Evolutionary conservation across 2,888 invertebrate genomes (phyloP).

Genomic region (Perithous albicinctus): DNA sequence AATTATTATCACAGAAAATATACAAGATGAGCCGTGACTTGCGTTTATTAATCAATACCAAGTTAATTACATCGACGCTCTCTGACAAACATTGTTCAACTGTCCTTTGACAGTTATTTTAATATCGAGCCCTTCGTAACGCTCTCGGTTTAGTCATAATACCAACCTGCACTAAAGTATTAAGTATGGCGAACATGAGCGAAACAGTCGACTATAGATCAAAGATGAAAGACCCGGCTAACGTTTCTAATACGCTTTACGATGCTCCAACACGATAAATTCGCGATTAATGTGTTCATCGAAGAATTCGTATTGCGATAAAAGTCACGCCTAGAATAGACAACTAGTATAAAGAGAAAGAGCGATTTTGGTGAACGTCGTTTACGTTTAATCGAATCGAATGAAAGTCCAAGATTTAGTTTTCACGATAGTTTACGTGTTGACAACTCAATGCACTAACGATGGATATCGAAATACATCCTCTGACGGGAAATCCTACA

Average conservation of each 20-base stretch:
- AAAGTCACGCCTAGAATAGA: neutral
- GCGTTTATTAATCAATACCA: neutral
- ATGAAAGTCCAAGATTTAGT: slow-evolving; percentile 12
- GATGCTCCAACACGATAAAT: slow-evolving; percentile 50
- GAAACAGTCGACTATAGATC: slow-evolving; percentile 11
- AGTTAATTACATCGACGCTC: neutral
- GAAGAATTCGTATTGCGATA: slow-evolving; percentile 67
- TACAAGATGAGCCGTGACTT: neutral
- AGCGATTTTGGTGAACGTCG: neutral
- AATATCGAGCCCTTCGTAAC: too few species aligned
- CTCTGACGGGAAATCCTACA: slow-evolving; percentile 89
- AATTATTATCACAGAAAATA: neutral
- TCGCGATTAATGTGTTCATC: slow-evolving; percentile 56
- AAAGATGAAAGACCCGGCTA: slow-evolving; percentile 53
- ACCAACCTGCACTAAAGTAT: neutral
- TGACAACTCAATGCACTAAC: slow-evolving; percentile 4
- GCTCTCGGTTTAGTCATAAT: neutral
- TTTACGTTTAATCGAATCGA: neutral
- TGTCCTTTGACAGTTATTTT: neutral
- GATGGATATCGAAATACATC: slow-evolving; percentile 86
- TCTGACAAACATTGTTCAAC: neutral
- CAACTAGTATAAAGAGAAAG: neutral
- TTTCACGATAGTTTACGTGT: neutral
- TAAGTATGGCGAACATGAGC: too few species aligned
- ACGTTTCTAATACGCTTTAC: slow-evolving; percentile 28